Conservation (phyloP, 2,888 invertebrate species). For the Auanema sp. region DNA sequence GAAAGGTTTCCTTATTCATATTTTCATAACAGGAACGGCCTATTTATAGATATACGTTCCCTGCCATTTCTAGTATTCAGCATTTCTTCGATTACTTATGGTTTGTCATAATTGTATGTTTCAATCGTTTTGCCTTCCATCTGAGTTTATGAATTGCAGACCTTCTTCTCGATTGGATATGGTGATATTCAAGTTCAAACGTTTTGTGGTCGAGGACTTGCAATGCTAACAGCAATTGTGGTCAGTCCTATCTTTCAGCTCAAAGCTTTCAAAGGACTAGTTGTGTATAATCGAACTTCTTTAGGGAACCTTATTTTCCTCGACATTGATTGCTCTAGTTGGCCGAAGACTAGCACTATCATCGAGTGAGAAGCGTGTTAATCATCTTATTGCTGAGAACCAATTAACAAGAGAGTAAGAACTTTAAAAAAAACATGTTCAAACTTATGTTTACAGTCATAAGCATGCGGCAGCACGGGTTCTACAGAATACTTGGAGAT, state of each 20-base stretch:
- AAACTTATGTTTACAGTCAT: slow-evolving; percentile 36
- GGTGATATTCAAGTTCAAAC: slow-evolving; percentile 98
- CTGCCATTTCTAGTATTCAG: slow-evolving; percentile 40
- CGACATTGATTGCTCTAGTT: slow-evolving; percentile 95
- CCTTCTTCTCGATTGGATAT: slow-evolving; percentile 99
- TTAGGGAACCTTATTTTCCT: slow-evolving; percentile 97
- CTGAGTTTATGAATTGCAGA: slow-evolving; percentile 69
- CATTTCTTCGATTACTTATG: slow-evolving; percentile 58
- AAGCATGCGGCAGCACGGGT: slow-evolving; percentile 99
- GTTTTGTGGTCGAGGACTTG: slow-evolving; percentile 97
- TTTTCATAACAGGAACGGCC: neutral
- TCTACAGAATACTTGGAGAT: slow-evolving; percentile 89
- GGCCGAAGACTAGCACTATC: slow-evolving; percentile 97
- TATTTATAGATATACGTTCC: slow-evolving; percentile 32
- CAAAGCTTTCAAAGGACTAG: neutral
- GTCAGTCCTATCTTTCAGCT: slow-evolving; percentile 68
- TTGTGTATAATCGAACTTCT: slow-evolving; percentile 13
- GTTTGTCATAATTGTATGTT: slow-evolving; percentile 61
- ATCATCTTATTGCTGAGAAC: slow-evolving; percentile 80
- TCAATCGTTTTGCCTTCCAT: neutral
- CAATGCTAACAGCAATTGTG: slow-evolving; percentile 98
- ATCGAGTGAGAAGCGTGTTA: slow-evolving; percentile 98
- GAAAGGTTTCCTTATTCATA: slow-evolving; percentile 77
- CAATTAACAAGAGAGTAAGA: slow-evolving; percentile 44
- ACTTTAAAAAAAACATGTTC: neutral